Conservation (phyloP, 1,140 invertebrate genomes). For the Nasonia longicornis region DNA sequence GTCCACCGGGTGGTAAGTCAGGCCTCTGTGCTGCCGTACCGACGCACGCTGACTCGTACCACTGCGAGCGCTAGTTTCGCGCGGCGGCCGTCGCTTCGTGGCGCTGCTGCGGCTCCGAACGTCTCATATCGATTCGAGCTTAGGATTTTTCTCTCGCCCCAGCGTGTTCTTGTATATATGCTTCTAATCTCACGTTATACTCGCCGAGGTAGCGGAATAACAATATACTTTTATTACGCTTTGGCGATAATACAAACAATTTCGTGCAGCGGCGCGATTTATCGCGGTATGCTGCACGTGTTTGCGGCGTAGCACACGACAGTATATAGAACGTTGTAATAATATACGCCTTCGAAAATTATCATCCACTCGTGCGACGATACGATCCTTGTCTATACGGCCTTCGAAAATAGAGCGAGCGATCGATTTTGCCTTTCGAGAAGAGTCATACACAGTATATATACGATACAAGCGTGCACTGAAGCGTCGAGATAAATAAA, state of each 20-base stretch:
- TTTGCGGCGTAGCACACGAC: background rate
- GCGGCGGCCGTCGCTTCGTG: background rate
- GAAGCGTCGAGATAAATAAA: background rate
- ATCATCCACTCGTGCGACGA: background rate
- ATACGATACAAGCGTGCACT: background rate
- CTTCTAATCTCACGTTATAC: constrained; percentile 25
- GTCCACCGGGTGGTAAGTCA: background rate
- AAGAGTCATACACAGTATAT: background rate
- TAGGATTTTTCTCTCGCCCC: background rate
- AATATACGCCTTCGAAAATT: constrained; percentile 12
- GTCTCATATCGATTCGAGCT: background rate
- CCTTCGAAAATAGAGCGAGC: constrained; percentile 2
- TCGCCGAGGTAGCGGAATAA: constrained; percentile 17
- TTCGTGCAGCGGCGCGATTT: constrained; percentile 14
- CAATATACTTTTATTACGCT: constrained; percentile 31
- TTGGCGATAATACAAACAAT: constrained; percentile 30
- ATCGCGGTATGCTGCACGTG: background rate
- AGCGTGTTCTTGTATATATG: background rate
- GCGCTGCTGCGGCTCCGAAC: background rate
- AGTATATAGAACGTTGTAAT: background rate
- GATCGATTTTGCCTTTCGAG: background rate
- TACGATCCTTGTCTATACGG: too few relatives aligned
- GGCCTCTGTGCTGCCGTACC: background rate
- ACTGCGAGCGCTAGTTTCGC: background rate
- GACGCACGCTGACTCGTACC: background rate